Evolutionary conservation across 2,113 vertebrate genomes (phyloP), one percentile per base, ranked within the genome.

Genomic region (Galeopterus variegatus): DNA sequence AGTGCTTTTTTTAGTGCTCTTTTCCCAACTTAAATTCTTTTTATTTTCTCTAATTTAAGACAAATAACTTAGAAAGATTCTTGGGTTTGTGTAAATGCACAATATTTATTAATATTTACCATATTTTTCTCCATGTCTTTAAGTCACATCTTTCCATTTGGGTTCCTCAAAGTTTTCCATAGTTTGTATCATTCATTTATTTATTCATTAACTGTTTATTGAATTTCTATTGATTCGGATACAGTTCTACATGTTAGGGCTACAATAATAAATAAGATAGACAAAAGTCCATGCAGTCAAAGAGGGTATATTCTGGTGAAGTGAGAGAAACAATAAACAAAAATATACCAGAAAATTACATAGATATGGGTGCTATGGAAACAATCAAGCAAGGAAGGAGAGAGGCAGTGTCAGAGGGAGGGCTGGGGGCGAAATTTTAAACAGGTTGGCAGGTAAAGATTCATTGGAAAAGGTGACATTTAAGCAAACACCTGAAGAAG

Each of bases 21-120:
- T 91, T 81, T 10, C 9, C 33, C 24, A 21, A 21, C 6, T 96
- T 48, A 31, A 21, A 52, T 84, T 72, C 21, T 79, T 96, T 93
- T 86, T 67, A 33, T 93, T 92, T 92, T 79, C 62, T 92, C 21
- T 83, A 67, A 64, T 65, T 77, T 88, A 50, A 89, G 54, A 88
- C n/a, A 88, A 89, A 93, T 62, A 77, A 73, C 24, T 88, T 23
- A 79, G 11, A 26, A 41, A 67, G 33, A 12, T 19, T 79, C 33
- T 73, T 76, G 52, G 26, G 17, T 45, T 67, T 87, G 4, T 79
- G 31, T 84, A 36, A 88, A 48, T 88, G 31, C 23, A 50, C 11
- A 60, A 6, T 60, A 65, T 45, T 86, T 52, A 28, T 62, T 69
- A 81, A 93, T 21, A 15, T 36, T 85, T 89, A 64, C 45, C 15